Conservation (phyloP, 2,113 vertebrate species). For the Phyllostomus discolor region DNA sequence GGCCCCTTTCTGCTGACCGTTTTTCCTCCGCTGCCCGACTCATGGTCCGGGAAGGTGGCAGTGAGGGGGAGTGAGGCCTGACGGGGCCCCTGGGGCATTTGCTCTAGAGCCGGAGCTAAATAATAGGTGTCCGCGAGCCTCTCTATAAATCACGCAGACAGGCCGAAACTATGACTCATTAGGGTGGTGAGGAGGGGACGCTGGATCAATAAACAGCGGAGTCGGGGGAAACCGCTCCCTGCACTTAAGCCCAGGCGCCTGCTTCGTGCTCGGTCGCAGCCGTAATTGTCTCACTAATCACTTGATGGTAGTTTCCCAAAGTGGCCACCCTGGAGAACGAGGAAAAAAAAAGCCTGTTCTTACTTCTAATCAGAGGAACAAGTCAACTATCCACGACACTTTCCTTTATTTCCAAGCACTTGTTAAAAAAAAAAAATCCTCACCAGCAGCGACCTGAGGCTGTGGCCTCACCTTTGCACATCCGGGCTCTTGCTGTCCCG, state of each 20-base stretch:
- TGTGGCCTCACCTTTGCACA: rapidly evolving
- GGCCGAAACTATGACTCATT: slow-evolving; percentile 40
- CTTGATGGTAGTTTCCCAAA: not conserved
- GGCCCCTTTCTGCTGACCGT: not conserved
- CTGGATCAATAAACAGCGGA: not conserved
- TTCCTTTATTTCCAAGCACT: not conserved
- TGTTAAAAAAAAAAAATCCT: not conserved
- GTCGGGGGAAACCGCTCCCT: not conserved
- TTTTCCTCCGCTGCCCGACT: not conserved
- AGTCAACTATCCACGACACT: not conserved
- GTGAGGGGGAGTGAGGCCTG: not conserved
- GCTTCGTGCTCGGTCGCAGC: not conserved
- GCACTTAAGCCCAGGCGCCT: rapidly evolving
- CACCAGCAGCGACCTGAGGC: not conserved
- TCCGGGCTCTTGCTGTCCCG: rapidly evolving
- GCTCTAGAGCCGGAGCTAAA: not conserved
- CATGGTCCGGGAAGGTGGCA: rapidly evolving
- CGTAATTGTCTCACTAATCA: not conserved
- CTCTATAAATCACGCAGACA: slow-evolving; percentile 49
- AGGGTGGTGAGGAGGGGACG: not conserved
- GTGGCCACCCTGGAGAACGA: not conserved
- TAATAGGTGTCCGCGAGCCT: slow-evolving; percentile 9
- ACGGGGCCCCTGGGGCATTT: not conserved
- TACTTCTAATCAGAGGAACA: slow-evolving; percentile 34
- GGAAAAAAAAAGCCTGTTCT: not conserved